Percentiles rank a stretch among this genome's conserved stretches.
Conservation (phyloP, 2,888 invertebrate species). For the Thymelicus lineola region DNA sequence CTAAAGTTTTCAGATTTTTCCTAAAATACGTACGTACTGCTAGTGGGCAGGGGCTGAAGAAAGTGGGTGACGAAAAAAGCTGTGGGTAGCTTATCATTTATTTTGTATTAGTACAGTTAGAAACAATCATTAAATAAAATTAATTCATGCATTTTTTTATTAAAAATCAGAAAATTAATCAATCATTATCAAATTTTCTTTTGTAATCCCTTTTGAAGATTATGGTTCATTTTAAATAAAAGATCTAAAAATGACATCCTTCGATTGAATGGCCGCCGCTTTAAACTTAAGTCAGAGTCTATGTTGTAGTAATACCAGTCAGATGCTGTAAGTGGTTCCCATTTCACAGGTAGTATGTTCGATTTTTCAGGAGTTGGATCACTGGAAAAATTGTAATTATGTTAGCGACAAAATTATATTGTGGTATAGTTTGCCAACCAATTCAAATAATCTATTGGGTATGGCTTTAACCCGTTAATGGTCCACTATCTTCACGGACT, state of each 20-base stretch:
- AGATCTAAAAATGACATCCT: conserved; percentile 72
- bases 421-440: too few species aligned
- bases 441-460: too few species aligned
- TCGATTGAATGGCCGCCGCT: conserved; percentile 56
- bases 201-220: conserved; percentile 42
- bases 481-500: too few species aligned
- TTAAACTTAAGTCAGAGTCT: conserved; percentile 55
- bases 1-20: too few species aligned
- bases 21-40: too few species aligned
- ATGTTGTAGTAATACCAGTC: conserved; percentile 60
- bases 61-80: too few species aligned
- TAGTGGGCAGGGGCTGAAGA: too few species aligned
- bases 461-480: too few species aligned
- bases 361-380: conserved; percentile 60
- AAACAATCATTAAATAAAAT: background rate
- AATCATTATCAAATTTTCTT: background rate
- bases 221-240: conserved; percentile 62
- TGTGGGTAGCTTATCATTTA: too few species aligned
- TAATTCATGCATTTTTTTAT: background rate
- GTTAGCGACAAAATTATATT: too few species aligned
- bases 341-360: conserved; percentile 58
- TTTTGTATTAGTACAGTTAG: background rate
- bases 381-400: conserved; percentile 50
- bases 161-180: background rate
- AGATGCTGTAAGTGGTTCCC: conserved; percentile 55